Evolutionary conservation across 2,888 invertebrate species (phyloP).

Genomic region (Tetramorium bicarinatum): DNA sequence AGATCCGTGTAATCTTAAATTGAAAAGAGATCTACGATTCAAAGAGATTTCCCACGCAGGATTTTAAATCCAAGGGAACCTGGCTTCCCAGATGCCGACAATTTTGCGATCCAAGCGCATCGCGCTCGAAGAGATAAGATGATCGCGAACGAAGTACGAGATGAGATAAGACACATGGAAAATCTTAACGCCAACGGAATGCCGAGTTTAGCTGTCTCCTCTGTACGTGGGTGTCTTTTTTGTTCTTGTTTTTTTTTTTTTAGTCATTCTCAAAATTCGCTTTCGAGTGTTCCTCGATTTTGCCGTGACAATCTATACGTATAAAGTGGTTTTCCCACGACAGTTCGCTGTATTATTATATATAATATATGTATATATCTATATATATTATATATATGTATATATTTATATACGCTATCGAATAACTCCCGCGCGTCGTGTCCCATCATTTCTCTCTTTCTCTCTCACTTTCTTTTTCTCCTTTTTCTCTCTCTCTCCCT

Average conservation of each 20-base stretch:
- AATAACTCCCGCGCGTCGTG: slow-evolving; percentile 27
- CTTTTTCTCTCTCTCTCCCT: slow-evolving; percentile 11
- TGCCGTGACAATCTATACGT: slow-evolving; percentile 41
- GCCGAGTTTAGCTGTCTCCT: slow-evolving; percentile 12
- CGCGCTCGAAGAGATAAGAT: slow-evolving; percentile 32
- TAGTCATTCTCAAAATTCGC: slow-evolving; percentile 21
- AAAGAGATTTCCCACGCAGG: background rate
- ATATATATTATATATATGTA: slow-evolving; percentile 41
- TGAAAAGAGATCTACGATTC: slow-evolving; percentile 5
- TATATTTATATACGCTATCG: slow-evolving; percentile 52
- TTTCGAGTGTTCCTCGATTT: slow-evolving; percentile 24
- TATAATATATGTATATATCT: slow-evolving; percentile 51
- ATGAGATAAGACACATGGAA: slow-evolving; percentile 55
- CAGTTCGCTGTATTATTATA: slow-evolving; percentile 51
- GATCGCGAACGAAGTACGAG: slow-evolving; percentile 48
- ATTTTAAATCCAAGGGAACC: background rate
- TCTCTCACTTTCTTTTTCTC: slow-evolving; percentile 3
- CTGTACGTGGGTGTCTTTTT: slow-evolving; percentile 14
- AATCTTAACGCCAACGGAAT: slow-evolving; percentile 41
- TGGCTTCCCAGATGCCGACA: slow-evolving; percentile 10
- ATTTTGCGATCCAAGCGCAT: slow-evolving; percentile 24
- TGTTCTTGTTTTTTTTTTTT: background rate
- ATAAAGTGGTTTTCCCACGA: slow-evolving; percentile 49
- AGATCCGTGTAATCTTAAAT: slow-evolving; percentile 16
- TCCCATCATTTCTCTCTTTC: slow-evolving; percentile 17